Evolutionary conservation across 2,888 invertebrate genomes (phyloP).

Genomic region (Abrostola triplasia): DNA sequence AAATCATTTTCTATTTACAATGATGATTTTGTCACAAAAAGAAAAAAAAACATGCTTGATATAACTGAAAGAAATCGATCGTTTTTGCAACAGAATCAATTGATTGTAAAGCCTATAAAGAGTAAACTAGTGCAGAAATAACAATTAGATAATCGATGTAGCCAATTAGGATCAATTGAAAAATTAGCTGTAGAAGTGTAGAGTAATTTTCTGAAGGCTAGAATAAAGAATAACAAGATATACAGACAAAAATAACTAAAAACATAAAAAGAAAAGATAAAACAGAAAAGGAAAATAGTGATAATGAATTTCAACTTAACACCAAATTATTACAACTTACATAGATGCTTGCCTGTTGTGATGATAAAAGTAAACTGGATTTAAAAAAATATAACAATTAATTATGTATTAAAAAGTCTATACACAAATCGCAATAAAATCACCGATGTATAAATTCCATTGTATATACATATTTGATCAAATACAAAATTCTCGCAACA

Average conservation of each 20-base stretch:
- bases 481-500: not conserved
- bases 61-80: conserved; percentile 44
- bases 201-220: conserved; percentile 19
- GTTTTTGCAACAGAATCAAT: conserved; percentile 74
- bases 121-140: conserved; percentile 20
- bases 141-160: conserved; percentile 38
- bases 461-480: too few species aligned
- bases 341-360: conserved; percentile 18
- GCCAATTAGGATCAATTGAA: conserved; percentile 42
- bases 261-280: conserved; percentile 22
- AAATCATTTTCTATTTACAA: conserved; percentile 59
- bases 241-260: too few species aligned
- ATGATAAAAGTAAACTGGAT: conserved; percentile 16
- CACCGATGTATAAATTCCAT: too few species aligned
- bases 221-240: conserved; percentile 25
- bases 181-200: conserved; percentile 13
- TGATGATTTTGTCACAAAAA: conserved; percentile 71
- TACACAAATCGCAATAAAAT: too few species aligned
- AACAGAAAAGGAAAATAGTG: conserved; percentile 17
- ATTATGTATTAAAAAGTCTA: too few species aligned
- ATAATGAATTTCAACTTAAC: conserved; percentile 56
- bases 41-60: conserved; percentile 63
- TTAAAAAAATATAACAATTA: conserved; percentile 8
- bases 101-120: conserved; percentile 58
- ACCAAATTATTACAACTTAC: conserved; percentile 14